Evolutionary conservation across 2,888 invertebrate species (phyloP).

Genomic region (Sarcophaga carnaria): DNA sequence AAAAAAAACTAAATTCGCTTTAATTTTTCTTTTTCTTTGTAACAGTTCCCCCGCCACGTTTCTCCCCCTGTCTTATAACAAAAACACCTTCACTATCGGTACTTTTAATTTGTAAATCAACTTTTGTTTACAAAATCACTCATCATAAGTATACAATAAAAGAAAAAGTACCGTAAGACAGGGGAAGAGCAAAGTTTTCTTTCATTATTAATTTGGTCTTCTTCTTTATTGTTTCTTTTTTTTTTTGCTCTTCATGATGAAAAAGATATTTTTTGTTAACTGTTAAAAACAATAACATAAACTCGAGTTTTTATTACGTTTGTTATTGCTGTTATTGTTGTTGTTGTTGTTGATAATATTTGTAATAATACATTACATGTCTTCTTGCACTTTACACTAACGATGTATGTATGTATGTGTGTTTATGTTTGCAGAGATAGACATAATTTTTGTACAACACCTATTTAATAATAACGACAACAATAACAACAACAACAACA

Average conservation of each 20-base stretch:
- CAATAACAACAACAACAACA: neutral
- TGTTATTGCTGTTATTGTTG: constrained; percentile 11
- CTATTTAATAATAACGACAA: neutral
- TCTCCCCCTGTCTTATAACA: neutral
- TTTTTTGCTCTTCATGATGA: neutral
- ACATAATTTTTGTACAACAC: neutral
- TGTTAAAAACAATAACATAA: constrained; percentile 20
- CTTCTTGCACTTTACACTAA: constrained; percentile 49
- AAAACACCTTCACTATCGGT: neutral
- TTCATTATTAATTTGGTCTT: neutral
- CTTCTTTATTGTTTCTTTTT: neutral
- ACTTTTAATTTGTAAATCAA: neutral
- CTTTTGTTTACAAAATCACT: constrained; percentile 57
- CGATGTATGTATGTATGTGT: constrained; percentile 6
- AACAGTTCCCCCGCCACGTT: neutral
- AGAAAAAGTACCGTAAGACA: constrained; percentile 41
- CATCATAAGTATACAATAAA: neutral
- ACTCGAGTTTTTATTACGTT: constrained; percentile 45
- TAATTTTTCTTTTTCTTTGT: neutral
- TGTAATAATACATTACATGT: constrained; percentile 58
- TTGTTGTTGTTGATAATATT: constrained; percentile 6
- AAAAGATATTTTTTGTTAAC: constrained; percentile 3
- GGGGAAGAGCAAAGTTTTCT: neutral
- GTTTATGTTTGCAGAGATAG: too few species aligned
- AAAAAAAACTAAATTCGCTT: neutral